phyloP scores from a whole-genome alignment of 2,797 vertebrate genomes.

The Onychomys torridus region DNA sequence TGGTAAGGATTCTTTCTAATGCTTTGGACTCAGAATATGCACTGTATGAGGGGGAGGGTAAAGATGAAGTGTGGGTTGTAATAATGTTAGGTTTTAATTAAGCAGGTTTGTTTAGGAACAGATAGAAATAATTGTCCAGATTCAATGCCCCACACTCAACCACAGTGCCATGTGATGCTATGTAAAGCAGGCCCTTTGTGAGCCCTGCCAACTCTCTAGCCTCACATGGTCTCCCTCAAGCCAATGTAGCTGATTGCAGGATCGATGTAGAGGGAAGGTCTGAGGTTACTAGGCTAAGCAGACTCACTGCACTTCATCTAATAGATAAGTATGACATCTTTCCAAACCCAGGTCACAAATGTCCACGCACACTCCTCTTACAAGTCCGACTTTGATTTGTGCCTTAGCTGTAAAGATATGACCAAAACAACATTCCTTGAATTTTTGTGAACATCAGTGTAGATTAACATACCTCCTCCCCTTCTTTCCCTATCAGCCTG shows the following conservation, averaged over 20 bases:
- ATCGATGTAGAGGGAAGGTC: not conserved
- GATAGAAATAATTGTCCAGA: not conserved
- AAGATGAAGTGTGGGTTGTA: not conserved
- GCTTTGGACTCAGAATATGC: slow-evolving; percentile 3
- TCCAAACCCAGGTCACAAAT: not conserved
- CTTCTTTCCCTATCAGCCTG: not conserved
- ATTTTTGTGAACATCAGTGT: not conserved
- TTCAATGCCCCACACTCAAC: not conserved
- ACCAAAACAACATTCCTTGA: not conserved
- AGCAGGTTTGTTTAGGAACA: not conserved
- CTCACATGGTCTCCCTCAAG: not conserved
- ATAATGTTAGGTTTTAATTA: not conserved
- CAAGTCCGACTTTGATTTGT: not conserved
- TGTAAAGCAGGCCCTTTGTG: not conserved
- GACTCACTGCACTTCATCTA: not conserved
- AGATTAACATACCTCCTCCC: not conserved
- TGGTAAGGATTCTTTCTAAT: not conserved
- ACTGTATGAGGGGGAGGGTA: not conserved
- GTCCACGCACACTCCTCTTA: not conserved
- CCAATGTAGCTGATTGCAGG: not conserved
- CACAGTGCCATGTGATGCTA: not conserved
- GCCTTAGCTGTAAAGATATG: not conserved
- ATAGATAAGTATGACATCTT: not conserved
- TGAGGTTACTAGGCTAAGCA: not conserved
- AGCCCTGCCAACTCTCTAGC: not conserved